A percentile compares a stretch with the other conserved stretches of the same genome.
Conservation (phyloP, 2,113 vertebrate genomes). For the Diglossa brunneiventris region DNA sequence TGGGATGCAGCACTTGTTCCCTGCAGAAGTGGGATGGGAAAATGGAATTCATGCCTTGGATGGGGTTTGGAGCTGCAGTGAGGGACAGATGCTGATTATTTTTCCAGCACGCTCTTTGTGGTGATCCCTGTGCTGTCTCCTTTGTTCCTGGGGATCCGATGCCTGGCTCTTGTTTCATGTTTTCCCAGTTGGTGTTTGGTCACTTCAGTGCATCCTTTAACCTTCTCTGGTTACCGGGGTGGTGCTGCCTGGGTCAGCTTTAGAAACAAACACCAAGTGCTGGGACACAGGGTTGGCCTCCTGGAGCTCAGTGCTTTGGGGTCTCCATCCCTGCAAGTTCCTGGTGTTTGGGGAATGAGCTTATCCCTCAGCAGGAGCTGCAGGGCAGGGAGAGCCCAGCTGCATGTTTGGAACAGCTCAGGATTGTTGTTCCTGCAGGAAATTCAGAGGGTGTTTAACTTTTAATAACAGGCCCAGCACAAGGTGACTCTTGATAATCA, state of each 20-base stretch:
- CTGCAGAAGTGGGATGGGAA: neutral
- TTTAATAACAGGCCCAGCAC: neutral
- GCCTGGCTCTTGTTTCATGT: constrained; percentile 5
- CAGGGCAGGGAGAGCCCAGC: neutral
- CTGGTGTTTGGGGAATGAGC: neutral
- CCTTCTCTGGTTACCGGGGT: neutral
- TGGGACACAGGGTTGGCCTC: neutral
- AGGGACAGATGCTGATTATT: neutral
- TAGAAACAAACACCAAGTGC: neutral
- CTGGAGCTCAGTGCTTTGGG: neutral
- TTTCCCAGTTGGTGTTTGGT: constrained; percentile 7
- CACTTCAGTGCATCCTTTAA: neutral
- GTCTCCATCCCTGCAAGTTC: neutral
- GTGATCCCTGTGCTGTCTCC: neutral
- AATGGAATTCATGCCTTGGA: neutral
- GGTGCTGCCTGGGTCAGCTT: neutral
- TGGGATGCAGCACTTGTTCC: neutral
- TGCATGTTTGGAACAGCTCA: neutral
- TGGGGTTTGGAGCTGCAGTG: neutral
- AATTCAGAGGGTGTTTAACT: neutral
- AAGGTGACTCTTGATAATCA: neutral
- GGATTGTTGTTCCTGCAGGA: neutral
- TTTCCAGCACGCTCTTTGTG: neutral
- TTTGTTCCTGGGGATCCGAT: neutral
- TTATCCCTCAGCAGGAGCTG: neutral